Base-by-base conservation (phyloP, 2,797 vertebrate species). In the Orestias chungarensis region DNA sequence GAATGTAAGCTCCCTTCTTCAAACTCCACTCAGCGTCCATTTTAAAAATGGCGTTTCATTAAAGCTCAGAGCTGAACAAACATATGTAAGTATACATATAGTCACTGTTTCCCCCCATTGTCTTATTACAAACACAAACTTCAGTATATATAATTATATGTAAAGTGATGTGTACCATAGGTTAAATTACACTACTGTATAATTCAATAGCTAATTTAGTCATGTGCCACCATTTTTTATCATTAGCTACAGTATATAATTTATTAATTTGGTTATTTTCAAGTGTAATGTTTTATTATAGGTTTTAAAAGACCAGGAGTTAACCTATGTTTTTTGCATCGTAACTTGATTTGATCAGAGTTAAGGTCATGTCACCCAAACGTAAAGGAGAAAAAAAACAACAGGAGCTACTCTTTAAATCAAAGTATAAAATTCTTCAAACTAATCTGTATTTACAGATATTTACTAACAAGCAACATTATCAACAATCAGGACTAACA, bases 1-100 rank as follows among this genome's bases (percentile, higher is more conserved):
- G 89, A 90, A 91, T 91, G 85, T 67, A 27, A 57, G 70, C 46
- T 67, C 64, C 75, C 42, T 38, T 40, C 31, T 65, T 65, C 74
- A 4, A 65, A 79, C 75, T 69, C 76, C 75, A 73, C 84, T 82
- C 52, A 29, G 77, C 67, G 62, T 76, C 76, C 50, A 70, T 74
- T 46, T 77, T 50, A 68, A 70, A 61, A 75, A 78, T 79, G 66
- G 43, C 64, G 44, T 55, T 54, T 1, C 0, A 68, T 68, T 52
- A 3, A n/a, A 68, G 64, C 9, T 12, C 42, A 54, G 6, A 57
- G 71, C 44, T 78, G 12, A 67, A 49, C 25, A 71, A 64, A 75
- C 10, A 64, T 44, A 20, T 31, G 5, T n/a, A 44, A n/a, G 27
- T 38, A 18, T 49, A 23, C 23, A 49, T 33, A 57, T 57, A 59